Conservation (phyloP, 2,113 vertebrate genomes). For the Chloropsis hardwickii region DNA sequence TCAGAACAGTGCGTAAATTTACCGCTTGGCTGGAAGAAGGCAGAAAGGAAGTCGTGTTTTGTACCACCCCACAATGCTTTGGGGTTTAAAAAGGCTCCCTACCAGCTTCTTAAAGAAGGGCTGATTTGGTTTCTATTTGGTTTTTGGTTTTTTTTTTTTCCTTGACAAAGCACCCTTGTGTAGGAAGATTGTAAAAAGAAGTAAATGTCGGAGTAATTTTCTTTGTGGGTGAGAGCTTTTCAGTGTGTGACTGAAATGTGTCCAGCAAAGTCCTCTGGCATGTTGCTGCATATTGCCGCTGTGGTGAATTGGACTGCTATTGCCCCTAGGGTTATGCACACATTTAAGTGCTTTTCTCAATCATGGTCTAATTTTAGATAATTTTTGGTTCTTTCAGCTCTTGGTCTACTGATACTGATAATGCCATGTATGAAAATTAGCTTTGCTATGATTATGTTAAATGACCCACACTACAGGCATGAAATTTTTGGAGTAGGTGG, state of each 20-base stretch:
- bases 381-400: slow-evolving; percentile 3
- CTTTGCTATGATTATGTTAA: not conserved
- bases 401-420: not conserved
- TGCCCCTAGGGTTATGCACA: not conserved
- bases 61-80: accelerated
- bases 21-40: not conserved
- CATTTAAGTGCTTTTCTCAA: not conserved
- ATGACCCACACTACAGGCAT: not conserved
- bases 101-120: accelerated
- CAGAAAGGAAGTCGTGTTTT: not conserved
- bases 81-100: not conserved
- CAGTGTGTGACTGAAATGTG: not conserved
- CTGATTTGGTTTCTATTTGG: not conserved
- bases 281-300: not conserved
- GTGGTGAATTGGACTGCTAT: not conserved
- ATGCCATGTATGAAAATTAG: not conserved
- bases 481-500: not conserved
- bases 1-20: accelerated
- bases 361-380: not conserved
- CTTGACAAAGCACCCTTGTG: not conserved
- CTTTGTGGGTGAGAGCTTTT: not conserved
- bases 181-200: not conserved
- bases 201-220: not conserved
- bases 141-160: not conserved
- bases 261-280: not conserved